Percentiles rank a stretch among this genome's conserved stretches.
Evolutionary conservation across 2,888 invertebrate species (phyloP).

Genomic region (Sphecodes monilicornis): DNA sequence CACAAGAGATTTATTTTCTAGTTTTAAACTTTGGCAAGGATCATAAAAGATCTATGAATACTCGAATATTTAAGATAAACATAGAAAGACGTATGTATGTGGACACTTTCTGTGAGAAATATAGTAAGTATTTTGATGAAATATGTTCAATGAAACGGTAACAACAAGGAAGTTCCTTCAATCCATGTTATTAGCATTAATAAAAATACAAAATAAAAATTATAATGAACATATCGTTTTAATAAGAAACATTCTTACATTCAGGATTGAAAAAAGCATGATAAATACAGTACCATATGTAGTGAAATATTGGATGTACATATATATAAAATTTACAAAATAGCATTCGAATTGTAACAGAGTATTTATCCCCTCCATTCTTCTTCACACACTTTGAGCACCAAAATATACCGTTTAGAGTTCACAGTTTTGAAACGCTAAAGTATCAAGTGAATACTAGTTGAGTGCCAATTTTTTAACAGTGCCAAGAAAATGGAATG

Average conservation of each 20-base stretch:
- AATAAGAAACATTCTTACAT: neutral
- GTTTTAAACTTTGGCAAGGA: neutral
- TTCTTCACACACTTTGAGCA: neutral
- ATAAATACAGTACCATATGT: neutral
- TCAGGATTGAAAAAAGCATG: neutral
- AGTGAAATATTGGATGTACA: no score
- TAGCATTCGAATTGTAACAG: no score
- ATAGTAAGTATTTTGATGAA: no score
- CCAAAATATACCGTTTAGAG: neutral
- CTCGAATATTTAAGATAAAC: no score
- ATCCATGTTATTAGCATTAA: neutral
- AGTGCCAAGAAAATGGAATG: neutral
- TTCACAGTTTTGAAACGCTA: neutral
- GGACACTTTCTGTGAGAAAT: no score
- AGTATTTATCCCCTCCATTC: neutral
- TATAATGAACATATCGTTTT: no score
- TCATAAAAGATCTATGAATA: no score
- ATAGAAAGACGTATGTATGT: no score
- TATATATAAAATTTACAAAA: no score
- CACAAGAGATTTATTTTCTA: neutral
- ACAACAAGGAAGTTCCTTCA: neutral
- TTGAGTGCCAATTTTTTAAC: neutral
- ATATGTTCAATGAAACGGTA: no score
- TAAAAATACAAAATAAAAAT: no score
- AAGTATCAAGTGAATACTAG: neutral